A percentile compares a stretch with the other conserved stretches of the same genome.
Conservation (phyloP, 2,113 vertebrate species). For the Astatotilapia flaviijosephi region DNA sequence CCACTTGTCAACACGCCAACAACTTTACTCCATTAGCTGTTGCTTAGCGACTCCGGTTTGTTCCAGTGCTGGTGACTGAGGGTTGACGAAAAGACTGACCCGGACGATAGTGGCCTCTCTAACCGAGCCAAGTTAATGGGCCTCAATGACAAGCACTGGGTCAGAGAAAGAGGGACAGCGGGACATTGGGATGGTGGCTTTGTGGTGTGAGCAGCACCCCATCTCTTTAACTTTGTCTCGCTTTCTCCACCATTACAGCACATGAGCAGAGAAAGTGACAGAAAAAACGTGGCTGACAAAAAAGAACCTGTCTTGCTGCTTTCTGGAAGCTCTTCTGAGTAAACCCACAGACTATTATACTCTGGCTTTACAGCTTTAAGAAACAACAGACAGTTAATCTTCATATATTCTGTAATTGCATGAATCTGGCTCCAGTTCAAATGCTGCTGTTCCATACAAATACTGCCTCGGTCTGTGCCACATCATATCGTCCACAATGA, state of each 20-base stretch:
- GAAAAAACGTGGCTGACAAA: slow-evolving; percentile 26
- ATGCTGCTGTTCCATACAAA: background rate
- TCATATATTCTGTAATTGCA: background rate
- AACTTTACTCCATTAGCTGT: slow-evolving; percentile 55
- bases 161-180: slow-evolving; percentile 23
- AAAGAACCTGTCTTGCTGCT: slow-evolving; percentile 10
- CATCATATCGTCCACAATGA: background rate
- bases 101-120: slow-evolving; percentile 37
- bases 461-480: background rate
- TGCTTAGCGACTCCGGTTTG: slow-evolving; percentile 66
- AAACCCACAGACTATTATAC: background rate
- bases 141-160: slow-evolving; percentile 45
- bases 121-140: slow-evolving; percentile 49
- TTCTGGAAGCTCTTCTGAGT: background rate
- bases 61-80: slow-evolving; percentile 20
- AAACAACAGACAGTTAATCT: background rate
- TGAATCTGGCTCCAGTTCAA: background rate
- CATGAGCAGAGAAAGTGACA: slow-evolving; percentile 43
- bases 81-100: slow-evolving; percentile 37
- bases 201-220: slow-evolving; percentile 32
- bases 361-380: background rate
- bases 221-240: slow-evolving; percentile 9
- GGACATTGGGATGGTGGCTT: slow-evolving; percentile 38
- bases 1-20: slow-evolving; percentile 54
- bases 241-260: slow-evolving; percentile 23